These are phyloP conservation scores for Akabosia matsudoensis DNA, from an alignment of 1,140 invertebrate species.

Conservation along the genomic window DNA sequence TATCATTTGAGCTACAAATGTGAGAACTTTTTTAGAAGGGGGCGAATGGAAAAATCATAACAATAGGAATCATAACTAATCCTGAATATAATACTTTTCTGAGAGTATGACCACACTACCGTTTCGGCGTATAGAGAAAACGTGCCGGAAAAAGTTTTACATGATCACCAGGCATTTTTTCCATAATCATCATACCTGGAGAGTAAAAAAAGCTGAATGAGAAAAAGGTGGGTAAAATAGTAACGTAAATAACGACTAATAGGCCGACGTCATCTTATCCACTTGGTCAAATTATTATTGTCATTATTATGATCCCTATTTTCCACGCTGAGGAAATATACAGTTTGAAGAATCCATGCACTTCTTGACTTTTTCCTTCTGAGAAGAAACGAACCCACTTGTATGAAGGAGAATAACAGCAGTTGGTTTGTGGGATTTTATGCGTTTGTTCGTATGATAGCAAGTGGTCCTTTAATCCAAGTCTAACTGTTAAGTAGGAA, in stretches of 20 bases:
- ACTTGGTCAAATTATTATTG: conserved; percentile 8
- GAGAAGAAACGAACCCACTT: background rate
- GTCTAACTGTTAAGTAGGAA: background rate
- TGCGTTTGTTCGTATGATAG: background rate
- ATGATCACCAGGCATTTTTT: background rate
- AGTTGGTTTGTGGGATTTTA: background rate
- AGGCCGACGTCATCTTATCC: background rate
- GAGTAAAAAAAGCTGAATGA: background rate
- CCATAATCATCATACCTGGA: background rate
- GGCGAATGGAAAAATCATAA: conserved; percentile 10
- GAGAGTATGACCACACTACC: background rate
- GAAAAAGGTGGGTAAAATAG: conserved; percentile 19
- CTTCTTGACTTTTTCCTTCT: background rate
- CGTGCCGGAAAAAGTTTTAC: background rate
- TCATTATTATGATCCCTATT: background rate
- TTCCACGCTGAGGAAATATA: background rate
- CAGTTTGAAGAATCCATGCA: background rate
- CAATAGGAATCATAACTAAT: conserved; percentile 15
- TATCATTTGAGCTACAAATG: no score
- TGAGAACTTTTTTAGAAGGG: background rate
- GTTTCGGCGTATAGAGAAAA: background rate
- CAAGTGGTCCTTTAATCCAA: background rate
- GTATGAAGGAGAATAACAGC: background rate
- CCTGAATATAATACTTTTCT: background rate
- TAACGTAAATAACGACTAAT: conserved; percentile 15